Conservation (phyloP, 2,113 vertebrate genomes). For the Sitta europaea region DNA sequence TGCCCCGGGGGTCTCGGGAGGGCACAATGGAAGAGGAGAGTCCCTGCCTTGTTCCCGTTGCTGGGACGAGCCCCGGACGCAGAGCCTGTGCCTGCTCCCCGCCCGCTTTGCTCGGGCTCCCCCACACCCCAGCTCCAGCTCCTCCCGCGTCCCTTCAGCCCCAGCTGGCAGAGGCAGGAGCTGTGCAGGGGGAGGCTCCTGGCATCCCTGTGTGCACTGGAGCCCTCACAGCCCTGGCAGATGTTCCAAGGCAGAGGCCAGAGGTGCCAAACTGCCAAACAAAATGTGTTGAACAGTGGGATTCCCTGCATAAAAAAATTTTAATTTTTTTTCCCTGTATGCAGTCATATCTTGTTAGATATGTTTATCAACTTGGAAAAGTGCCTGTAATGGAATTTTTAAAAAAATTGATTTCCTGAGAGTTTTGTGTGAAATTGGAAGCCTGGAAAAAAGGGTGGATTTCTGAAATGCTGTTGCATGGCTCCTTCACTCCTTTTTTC, state of each 20-base stretch:
- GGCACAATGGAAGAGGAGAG: background rate
- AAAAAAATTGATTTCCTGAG: conserved; percentile 66
- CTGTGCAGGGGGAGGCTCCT: background rate
- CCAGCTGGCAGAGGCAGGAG: background rate
- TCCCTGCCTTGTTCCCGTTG: accelerated
- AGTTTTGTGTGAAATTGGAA: conserved; percentile 74
- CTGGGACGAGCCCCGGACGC: background rate
- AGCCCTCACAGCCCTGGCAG: background rate
- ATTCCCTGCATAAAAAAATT: background rate
- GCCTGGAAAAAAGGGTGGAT: conserved; percentile 58
- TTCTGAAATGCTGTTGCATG: conserved; percentile 49
- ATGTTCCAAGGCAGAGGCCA: accelerated
- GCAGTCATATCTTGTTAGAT: background rate
- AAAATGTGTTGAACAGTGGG: background rate
- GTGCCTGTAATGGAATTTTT: background rate
- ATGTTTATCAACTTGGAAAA: conserved; percentile 32
- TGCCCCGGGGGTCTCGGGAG: background rate
- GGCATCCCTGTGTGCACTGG: background rate
- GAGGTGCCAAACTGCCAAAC: background rate
- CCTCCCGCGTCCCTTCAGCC: accelerated
- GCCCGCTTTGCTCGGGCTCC: accelerated
- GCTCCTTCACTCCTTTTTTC: background rate
- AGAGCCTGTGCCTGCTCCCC: background rate
- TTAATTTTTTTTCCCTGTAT: accelerated
- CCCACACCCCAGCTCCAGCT: background rate